Conservation (phyloP, 2,888 invertebrate species). For the Ichneumoninae sp. region DNA sequence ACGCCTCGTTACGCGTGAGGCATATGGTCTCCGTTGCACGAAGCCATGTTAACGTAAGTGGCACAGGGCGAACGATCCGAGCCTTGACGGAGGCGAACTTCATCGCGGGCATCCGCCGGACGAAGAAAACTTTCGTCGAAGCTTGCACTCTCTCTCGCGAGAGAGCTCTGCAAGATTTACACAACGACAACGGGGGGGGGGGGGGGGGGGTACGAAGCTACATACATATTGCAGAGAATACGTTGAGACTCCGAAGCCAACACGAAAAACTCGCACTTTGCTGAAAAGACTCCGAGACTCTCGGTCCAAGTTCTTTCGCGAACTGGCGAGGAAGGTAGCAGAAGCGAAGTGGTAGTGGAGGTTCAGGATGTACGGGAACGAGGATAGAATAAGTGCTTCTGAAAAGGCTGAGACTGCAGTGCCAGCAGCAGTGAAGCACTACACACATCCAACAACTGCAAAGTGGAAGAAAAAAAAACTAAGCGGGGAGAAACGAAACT, state of each 20-base stretch:
- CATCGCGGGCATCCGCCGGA: slow-evolving; percentile 25
- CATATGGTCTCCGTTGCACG: slow-evolving; percentile 12
- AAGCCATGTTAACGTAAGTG: background rate
- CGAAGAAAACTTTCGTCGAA: slow-evolving; percentile 62
- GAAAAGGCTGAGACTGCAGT: slow-evolving; percentile 22
- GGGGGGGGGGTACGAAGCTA: background rate
- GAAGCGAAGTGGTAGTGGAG: slow-evolving; percentile 3
- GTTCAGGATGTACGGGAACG: slow-evolving; percentile 19
- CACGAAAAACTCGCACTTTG: slow-evolving; percentile 40
- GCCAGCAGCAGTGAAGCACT: slow-evolving; percentile 4
- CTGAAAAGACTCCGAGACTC: slow-evolving; percentile 17
- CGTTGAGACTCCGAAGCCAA: slow-evolving; percentile 30
- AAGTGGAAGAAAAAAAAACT: background rate
- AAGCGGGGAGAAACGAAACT: background rate
- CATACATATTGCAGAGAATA: slow-evolving; percentile 30
- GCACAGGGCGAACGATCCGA: slow-evolving; percentile 15
- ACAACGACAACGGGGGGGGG: slow-evolving; percentile 22
- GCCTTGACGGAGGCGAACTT: slow-evolving; percentile 30
- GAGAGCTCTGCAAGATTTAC: slow-evolving; percentile 47
- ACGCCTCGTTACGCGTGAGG: slow-evolving; percentile 58
- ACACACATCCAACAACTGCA: slow-evolving; percentile 20
- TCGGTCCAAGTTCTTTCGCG: slow-evolving; percentile 33
- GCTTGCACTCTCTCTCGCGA: slow-evolving; percentile 25
- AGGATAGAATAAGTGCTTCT: slow-evolving; percentile 38
- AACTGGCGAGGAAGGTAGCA: slow-evolving; percentile 7